Conservation (phyloP, 2,113 vertebrate genomes). For the Ciconia boyciana region DNA sequence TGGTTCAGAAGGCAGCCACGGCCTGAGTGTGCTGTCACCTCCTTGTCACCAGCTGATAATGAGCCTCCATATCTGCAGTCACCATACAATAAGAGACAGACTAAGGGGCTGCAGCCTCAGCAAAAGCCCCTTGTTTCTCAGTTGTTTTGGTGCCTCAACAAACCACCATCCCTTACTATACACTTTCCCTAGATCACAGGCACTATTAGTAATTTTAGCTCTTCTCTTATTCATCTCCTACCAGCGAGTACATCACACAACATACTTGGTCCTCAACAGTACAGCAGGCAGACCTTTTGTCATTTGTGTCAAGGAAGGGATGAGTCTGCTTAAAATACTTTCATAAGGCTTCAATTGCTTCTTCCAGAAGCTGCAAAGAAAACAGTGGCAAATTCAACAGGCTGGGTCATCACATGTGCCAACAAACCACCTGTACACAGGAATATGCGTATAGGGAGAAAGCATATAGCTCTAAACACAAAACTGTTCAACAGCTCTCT, state of each 20-base stretch:
- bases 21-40: not conserved
- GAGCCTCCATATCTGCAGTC: not conserved
- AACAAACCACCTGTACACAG: not conserved
- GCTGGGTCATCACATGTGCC: not conserved
- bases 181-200: not conserved
- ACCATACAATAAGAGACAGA: not conserved
- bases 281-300: not conserved
- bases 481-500: not conserved
- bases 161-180: not conserved
- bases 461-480: not conserved
- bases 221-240: not conserved
- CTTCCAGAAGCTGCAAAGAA: not conserved
- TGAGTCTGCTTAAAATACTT: not conserved
- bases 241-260: not conserved
- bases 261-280: not conserved
- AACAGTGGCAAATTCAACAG: not conserved
- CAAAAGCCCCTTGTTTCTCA: not conserved
- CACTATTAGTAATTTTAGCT: not conserved
- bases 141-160: not conserved
- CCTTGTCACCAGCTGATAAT: not conserved
- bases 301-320: not conserved
- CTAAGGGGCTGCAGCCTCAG: not conserved
- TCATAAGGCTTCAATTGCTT: not conserved
- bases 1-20: not conserved
- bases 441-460: not conserved